Conservation (phyloP, 2,888 invertebrate genomes). For the Harpalus rubripes region DNA sequence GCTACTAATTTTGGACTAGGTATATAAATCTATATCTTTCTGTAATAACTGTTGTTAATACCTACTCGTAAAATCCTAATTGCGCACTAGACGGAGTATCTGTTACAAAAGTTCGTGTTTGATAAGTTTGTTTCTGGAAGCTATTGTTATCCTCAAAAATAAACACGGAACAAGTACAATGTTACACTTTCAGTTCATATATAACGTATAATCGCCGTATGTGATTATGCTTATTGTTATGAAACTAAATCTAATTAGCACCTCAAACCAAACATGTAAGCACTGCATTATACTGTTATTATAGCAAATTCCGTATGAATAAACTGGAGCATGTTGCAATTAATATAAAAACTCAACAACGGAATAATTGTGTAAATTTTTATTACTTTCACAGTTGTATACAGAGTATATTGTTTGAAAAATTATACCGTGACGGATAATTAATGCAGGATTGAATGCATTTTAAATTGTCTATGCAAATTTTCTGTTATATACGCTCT, state of each 20-base stretch:
- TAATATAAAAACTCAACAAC: conserved; percentile 19
- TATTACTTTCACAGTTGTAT: conserved; percentile 14
- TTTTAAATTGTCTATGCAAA: neutral
- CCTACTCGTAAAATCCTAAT: neutral
- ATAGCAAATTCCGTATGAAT: conserved; percentile 16
- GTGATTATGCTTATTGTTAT: conserved; percentile 28
- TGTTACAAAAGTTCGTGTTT: conserved; percentile 27
- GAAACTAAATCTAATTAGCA: conserved; percentile 17
- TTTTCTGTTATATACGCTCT: neutral
- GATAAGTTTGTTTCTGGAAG: conserved; percentile 25
- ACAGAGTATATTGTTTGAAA: neutral
- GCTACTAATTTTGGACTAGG: neutral
- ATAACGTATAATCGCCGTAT: neutral
- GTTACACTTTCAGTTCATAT: conserved; percentile 36
- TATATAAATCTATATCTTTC: neutral
- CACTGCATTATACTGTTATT: conserved; percentile 21
- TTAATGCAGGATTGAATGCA: neutral
- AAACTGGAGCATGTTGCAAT: conserved; percentile 35
- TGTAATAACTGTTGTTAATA: neutral
- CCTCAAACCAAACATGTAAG: conserved; percentile 29
- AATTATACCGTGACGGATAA: neutral
- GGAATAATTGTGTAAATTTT: conserved; percentile 31
- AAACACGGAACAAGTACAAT: conserved; percentile 26
- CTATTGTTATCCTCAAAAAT: conserved; percentile 30
- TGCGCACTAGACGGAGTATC: conserved; percentile 3